Percentiles rank a stretch among this genome's conserved stretches.
These are phyloP conservation scores for Pterocles orientalis DNA, from an alignment of 2,113 vertebrate species.

Conservation along the genomic window DNA sequence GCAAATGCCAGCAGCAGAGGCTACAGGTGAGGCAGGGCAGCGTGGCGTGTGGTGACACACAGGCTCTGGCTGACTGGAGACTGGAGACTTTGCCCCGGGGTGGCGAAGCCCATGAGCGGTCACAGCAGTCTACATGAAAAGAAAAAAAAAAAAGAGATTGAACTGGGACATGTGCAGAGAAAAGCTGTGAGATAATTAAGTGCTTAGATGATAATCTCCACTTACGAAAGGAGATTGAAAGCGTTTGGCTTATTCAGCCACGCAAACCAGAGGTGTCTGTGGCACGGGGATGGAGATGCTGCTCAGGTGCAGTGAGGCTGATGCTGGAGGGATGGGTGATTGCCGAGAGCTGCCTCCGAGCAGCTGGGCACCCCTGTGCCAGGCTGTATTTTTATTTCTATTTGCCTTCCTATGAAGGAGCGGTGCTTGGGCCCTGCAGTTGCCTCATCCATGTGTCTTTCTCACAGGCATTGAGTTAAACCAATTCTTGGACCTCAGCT, in stretches of 20 bases:
- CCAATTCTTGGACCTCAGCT: neutral
- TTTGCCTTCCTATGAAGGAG: neutral
- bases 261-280: neutral
- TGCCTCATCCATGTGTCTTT: neutral
- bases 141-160: neutral
- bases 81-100: neutral
- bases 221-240: conserved; percentile 57
- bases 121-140: neutral
- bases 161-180: neutral
- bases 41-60: rapidly evolving
- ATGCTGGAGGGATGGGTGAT: neutral
- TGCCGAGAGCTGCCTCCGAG: neutral
- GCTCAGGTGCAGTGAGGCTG: neutral
- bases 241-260: neutral
- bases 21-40: neutral
- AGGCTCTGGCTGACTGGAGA: neutral
- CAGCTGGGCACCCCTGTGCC: neutral
- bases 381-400: neutral
- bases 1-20: neutral
- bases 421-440: neutral
- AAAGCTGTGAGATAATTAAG: conserved; percentile 36
- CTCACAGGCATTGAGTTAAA: neutral
- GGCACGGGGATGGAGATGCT: neutral
- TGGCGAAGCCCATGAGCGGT: rapidly evolving
- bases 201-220: conserved; percentile 43